These are phyloP conservation scores for Cephus cinctus DNA, from an alignment of 1,140 invertebrate species.

Conservation along the genomic window DNA sequence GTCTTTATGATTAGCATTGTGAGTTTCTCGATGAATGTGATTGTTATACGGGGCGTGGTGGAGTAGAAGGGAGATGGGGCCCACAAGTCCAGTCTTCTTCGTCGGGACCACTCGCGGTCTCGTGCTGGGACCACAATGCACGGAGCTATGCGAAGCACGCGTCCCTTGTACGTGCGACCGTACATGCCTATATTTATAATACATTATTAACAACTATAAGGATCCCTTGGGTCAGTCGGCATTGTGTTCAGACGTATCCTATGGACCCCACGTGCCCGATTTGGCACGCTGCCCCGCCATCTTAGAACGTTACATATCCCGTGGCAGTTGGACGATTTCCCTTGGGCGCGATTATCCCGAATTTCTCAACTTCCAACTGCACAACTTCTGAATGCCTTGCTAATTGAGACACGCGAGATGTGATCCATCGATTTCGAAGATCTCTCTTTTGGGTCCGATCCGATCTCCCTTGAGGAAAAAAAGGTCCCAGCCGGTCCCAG, in stretches of 20 bases:
- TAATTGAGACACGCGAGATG: no score
- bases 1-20: conserved; percentile 58
- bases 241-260: no score
- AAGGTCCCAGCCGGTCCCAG: no score
- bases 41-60: conserved; percentile 41
- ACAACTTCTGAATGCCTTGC: no score
- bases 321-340: no score
- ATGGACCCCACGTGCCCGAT: conserved; percentile 24
- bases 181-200: conserved; percentile 55
- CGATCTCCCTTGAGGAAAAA: no score
- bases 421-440: no score
- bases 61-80: conserved; percentile 26
- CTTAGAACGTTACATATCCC: conserved; percentile 8
- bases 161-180: conserved; percentile 39
- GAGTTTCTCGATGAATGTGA: conserved; percentile 53
- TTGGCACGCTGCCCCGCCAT: conserved; percentile 31
- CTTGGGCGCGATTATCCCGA: no score
- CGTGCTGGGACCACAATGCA: conserved; percentile 49
- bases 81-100: conserved; percentile 35
- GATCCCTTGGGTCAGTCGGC: conserved; percentile 23
- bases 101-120: conserved; percentile 30
- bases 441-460: no score
- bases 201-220: conserved; percentile 53
- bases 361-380: no score
- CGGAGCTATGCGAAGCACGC: conserved; percentile 54